Evolutionary conservation across 37 sponge, comb jelly and placozoan genomes (phyloP).

Genomic region (Cliona cf. orientalis): DNA sequence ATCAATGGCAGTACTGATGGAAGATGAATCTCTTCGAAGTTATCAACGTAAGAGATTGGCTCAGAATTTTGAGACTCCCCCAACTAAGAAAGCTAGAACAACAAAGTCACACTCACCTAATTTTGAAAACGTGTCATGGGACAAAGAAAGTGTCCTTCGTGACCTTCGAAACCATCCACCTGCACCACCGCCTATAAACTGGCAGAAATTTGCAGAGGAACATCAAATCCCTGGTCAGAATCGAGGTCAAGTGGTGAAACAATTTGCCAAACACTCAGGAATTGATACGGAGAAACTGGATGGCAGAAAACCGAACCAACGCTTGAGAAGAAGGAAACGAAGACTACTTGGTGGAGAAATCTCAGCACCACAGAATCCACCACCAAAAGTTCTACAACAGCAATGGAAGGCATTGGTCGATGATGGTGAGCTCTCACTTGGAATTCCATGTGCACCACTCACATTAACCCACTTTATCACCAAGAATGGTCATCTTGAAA

Average conservation of each 20-base stretch:
- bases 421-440: constrained; percentile 19
- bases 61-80: not conserved
- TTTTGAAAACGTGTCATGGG: constrained; percentile 2
- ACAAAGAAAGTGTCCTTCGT: not conserved
- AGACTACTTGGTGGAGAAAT: not conserved
- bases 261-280: not conserved
- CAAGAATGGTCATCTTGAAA: constrained; percentile 20
- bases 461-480: not conserved
- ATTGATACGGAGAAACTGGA: not conserved
- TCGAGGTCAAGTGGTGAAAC: not conserved
- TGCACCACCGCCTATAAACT: not conserved
- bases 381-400: not conserved
- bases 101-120: not conserved
- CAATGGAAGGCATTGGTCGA: constrained; percentile 8
- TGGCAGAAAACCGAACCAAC: not conserved
- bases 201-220: not conserved
- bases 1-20: not conserved
- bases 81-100: not conserved
- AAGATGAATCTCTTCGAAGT: not conserved
- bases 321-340: not conserved
- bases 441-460: constrained; percentile 10
- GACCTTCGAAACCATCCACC: not conserved
- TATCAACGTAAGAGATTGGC: not conserved
- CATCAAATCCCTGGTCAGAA: not conserved
- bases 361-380: not conserved